phyloP scores from a whole-genome alignment of 2,797 vertebrate genomes.

The Crypturellus tataupa region DNA sequence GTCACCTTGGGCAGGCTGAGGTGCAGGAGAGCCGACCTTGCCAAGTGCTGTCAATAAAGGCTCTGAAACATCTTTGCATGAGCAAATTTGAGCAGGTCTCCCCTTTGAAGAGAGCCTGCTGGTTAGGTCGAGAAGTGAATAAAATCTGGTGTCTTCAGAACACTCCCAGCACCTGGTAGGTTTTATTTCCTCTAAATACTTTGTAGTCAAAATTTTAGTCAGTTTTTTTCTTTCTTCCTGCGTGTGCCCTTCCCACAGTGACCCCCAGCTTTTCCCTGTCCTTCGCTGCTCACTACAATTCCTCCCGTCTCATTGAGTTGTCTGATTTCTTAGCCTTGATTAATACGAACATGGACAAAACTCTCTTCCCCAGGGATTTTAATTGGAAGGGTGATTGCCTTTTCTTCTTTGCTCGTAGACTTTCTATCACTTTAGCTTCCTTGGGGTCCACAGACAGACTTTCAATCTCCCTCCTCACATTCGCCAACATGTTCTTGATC shows the following conservation, averaged over 20 bases:
- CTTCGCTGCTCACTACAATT: constrained; percentile 18
- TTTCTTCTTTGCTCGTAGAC: constrained; percentile 58
- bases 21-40: constrained; percentile 47
- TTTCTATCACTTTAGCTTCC: constrained; percentile 56
- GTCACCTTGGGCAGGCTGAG: constrained; percentile 46
- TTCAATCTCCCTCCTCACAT: constrained; percentile 7
- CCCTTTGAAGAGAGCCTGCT: constrained; percentile 66
- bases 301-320: constrained; percentile 56
- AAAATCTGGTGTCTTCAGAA: constrained; percentile 60
- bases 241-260: neutral
- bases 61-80: constrained; percentile 66
- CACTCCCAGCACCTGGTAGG: constrained; percentile 55
- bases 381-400: constrained; percentile 46
- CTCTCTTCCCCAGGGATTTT: constrained; percentile 43
- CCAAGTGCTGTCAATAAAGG: constrained; percentile 71
- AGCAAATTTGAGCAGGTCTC: constrained; percentile 55
- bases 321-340: constrained; percentile 54
- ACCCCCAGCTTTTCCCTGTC: constrained; percentile 16
- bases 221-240: constrained; percentile 55
- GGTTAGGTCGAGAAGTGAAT: constrained; percentile 65
- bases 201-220: constrained; percentile 69
- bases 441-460: neutral
- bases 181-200: constrained; percentile 63
- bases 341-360: constrained; percentile 60
- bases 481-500: constrained; percentile 40